These are phyloP conservation scores for Phalanger gymnotis DNA, from an alignment of 2,797 vertebrate species.

Conservation along the genomic window DNA sequence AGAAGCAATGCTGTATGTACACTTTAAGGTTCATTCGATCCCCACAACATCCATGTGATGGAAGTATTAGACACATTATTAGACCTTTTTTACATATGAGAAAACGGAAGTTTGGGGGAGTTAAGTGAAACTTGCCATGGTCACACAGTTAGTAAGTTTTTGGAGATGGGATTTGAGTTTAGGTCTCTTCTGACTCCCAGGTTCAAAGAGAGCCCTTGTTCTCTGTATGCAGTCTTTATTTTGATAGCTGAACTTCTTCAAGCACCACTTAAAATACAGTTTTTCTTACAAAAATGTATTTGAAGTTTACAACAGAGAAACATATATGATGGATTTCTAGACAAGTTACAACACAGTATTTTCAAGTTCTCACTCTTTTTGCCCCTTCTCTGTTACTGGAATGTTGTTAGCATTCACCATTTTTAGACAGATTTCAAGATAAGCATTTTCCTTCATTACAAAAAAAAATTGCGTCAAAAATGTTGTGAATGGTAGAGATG, in stretches of 20 bases:
- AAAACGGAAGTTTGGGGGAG: background rate
- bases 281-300: background rate
- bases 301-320: background rate
- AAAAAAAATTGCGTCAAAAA: constrained; percentile 47
- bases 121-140: constrained; percentile 17
- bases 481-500: constrained; percentile 51
- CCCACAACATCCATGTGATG: background rate
- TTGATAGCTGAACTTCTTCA: constrained; percentile 29
- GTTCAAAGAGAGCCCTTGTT: background rate
- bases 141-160: background rate
- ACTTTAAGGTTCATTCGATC: background rate
- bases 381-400: constrained; percentile 12
- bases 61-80: background rate
- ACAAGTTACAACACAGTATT: background rate
- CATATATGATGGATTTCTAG: constrained; percentile 31
- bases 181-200: background rate
- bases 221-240: background rate
- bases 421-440: constrained; percentile 32
- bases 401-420: constrained; percentile 21
- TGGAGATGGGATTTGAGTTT: background rate
- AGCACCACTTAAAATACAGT: constrained; percentile 1
- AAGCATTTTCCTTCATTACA: constrained; percentile 5
- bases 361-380: background rate
- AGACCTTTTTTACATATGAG: background rate
- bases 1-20: background rate